Base-by-base conservation (phyloP, 2,888 invertebrate species). In the Agrochola lota region DNA sequence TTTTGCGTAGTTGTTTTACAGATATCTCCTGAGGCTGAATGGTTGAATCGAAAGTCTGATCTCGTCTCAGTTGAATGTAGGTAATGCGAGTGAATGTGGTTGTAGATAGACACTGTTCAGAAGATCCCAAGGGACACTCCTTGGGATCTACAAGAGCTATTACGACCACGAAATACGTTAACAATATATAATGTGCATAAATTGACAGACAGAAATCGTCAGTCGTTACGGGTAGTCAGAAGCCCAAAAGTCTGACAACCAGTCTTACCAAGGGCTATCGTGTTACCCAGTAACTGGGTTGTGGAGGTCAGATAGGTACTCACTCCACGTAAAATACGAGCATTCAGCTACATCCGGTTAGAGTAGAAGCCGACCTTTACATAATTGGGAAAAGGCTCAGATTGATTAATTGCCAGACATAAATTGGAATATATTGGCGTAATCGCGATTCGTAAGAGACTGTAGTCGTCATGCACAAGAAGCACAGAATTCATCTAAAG, bases 1-100 rank as follows among this genome's bases (percentile, higher is more conserved):
- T 83, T 78, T 75, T 63, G 62, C 52, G 59, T 55, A 57, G 52
- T 69, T 46, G 71, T 70, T 86, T 76, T 71, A 57, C 23, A 60
- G 2, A 46, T n/a, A 52, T 76, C 66, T 67, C 66, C 26, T 40
- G 74, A 55, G 74, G n/a, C 6, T 26, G 57, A 57, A 60, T 46
- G 12, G 12, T 64, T 30, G 17, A 57, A 73, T 66, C n/a, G 52
- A 52, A 52, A 71, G 17, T 59, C 23, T 30, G 46, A 71, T 60
- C 60, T 40, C 23, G 17, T 12, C n/a, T 73, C 20, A 60, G 57
- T 43, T 72, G 15, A 23, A 26, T 49, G 20, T 26, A 30, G 30
- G 30, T 30, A 35, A 71, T 68, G 11, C 7, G 3, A 62, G 43
- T 68, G 15, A 46, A 26, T 68, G 20, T 63, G 20, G 15, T 15